These are phyloP conservation scores for Cuniculus paca DNA, from an alignment of 2,797 vertebrate genomes.

Conservation along the genomic window DNA sequence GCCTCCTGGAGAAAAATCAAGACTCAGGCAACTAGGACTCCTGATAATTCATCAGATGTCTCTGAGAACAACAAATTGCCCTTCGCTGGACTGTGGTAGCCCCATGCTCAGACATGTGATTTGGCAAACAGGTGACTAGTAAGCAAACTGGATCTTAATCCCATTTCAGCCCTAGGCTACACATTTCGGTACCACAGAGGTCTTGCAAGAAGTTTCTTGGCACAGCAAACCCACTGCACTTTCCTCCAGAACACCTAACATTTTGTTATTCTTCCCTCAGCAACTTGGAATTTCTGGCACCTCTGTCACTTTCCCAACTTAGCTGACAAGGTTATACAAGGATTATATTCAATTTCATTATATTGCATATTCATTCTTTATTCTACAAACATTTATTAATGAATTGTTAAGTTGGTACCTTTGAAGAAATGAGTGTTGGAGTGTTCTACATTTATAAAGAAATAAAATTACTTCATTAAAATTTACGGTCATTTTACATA, in stretches of 20 bases:
- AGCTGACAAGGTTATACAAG: background rate
- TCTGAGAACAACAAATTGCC: background rate
- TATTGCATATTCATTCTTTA: background rate
- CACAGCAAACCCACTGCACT: background rate
- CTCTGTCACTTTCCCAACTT: background rate
- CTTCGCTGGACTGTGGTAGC: background rate
- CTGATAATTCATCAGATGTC: background rate
- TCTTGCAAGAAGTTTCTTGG: background rate
- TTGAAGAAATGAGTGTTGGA: background rate
- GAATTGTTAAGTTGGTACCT: background rate
- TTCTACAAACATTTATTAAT: slow-evolving; percentile 27
- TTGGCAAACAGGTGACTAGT: background rate
- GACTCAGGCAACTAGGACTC: background rate
- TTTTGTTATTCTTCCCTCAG: background rate
- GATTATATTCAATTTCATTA: slow-evolving; percentile 5
- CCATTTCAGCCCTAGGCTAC: background rate
- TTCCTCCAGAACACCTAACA: background rate
- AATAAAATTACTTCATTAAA: slow-evolving; percentile 32
- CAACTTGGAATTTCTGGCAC: background rate
- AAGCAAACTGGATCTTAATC: background rate
- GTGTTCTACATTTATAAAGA: slow-evolving; percentile 2
- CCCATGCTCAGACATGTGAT: background rate
- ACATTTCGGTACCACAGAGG: background rate
- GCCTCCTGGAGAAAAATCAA: background rate
- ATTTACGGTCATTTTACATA: background rate